phyloP scores from a whole-genome alignment of 2,113 vertebrate species.

The Ochotona princeps region DNA sequence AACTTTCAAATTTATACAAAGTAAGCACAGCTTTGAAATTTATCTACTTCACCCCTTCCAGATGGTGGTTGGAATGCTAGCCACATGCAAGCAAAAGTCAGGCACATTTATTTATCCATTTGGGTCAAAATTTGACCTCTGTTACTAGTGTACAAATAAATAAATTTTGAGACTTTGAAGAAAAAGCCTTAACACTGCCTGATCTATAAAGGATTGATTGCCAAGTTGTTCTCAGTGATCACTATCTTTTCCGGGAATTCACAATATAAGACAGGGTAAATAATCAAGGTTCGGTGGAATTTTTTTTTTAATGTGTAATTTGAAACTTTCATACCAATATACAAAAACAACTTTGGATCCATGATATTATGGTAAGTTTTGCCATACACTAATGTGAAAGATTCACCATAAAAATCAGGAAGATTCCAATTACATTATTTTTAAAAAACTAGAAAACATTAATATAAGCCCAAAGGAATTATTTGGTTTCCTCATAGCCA shows the following conservation, averaged over 20 bases:
- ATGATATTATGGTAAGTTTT: neutral
- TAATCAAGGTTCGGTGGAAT: too few species aligned
- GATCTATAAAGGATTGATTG: slow-evolving; percentile 27
- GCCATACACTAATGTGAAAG: neutral
- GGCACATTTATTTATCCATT: slow-evolving; percentile 71
- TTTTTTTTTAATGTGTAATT: too few species aligned
- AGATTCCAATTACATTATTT: neutral
- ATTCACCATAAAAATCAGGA: neutral
- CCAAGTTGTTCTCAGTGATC: neutral
- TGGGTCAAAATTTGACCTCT: slow-evolving; percentile 65
- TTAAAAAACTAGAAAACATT: neutral
- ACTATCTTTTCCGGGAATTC: slow-evolving; percentile 2
- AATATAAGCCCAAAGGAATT: neutral
- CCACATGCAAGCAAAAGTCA: slow-evolving; percentile 65
- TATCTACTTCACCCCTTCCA: slow-evolving; percentile 66
- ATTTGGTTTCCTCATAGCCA: neutral
- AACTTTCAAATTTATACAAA: slow-evolving; percentile 70
- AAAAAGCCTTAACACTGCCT: slow-evolving; percentile 42
- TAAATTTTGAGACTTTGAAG: slow-evolving; percentile 51
- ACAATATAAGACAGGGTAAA: neutral
- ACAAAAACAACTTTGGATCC: neutral
- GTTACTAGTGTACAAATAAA: slow-evolving; percentile 73
- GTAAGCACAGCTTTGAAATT: slow-evolving; percentile 79
- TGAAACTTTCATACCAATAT: neutral
- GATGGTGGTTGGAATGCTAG: slow-evolving; percentile 66